Evolutionary conservation across 2,797 vertebrate genomes (phyloP), one percentile per base, ranked within the genome.

Genomic region (Artibeus jamaicensis): DNA sequence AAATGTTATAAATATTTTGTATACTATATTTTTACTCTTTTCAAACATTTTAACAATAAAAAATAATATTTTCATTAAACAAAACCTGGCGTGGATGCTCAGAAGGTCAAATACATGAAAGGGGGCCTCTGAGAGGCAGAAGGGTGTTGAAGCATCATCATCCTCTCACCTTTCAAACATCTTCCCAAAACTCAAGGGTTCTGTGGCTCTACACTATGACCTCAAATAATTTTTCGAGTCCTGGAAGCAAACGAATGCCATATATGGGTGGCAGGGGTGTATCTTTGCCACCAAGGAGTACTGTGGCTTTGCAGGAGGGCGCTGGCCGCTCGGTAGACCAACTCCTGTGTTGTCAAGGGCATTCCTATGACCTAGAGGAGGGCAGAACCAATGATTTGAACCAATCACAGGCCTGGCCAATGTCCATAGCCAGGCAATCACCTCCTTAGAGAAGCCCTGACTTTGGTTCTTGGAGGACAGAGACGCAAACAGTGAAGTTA

Each of bases 281-380:
- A 16, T 71, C 76, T 85, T 86, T 92, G 88, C 34, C 89, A 84
- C 68, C 65, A 34, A 71, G 65, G 90, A 87, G 84, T 86, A 71
- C 21, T 62, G 42, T 24, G 53, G 37, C 73, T 32, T 2, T 50
- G 22, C 3, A 22, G 87, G 50, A 65, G 22, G 76, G 24, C 59
- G 32, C 79, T 79, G 59, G 81, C 44, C 26, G 29, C 24, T 78
- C 15, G 19, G 12, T 8, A 4, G 9, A n/a, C 62, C 29, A 10
- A 44, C 29, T 37, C 15, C 74, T 78, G 22, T 44, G 77, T 26
- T 79, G 55, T 86, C 91, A 74, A 32, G 44, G 44, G 32, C 50
- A 24, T 39, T 71, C 42, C 78, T 78, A 26, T 86, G 74, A 91
- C 86, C 46, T 70, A 83, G 48, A n/a, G 32, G 16, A 89, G 44